phyloP scores from a whole-genome alignment of 2,888 invertebrate genomes.

The Lasioglossum morio region DNA sequence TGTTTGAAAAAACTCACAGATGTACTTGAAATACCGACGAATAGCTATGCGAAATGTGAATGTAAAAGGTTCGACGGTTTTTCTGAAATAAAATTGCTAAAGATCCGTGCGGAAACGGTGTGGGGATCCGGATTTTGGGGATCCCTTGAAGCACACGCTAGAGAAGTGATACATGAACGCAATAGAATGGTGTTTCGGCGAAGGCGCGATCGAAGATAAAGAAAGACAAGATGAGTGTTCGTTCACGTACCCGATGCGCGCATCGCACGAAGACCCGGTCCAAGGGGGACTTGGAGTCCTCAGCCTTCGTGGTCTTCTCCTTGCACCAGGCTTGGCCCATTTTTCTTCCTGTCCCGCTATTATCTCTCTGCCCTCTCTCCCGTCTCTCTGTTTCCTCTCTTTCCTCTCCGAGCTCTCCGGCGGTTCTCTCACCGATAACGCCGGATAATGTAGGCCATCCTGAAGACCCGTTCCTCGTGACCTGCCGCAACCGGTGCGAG shows the following conservation, averaged over 20 bases:
- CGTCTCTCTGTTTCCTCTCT: conserved; percentile 35
- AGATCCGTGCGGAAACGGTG: neutral
- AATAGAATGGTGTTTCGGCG: neutral
- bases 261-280: conserved; percentile 83
- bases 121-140: neutral
- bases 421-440: conserved; percentile 71
- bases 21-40: neutral
- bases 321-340: conserved; percentile 85
- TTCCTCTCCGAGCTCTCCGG: conserved; percentile 27
- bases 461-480: conserved; percentile 77
- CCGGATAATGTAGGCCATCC: conserved; percentile 76
- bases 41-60: neutral
- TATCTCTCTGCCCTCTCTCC: conserved; percentile 45
- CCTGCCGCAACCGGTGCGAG: conserved; percentile 75
- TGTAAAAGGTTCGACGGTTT: neutral
- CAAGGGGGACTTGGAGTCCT: conserved; percentile 84
- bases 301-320: conserved; percentile 81
- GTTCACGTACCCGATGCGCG: conserved; percentile 81
- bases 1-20: neutral
- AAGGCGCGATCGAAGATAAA: neutral
- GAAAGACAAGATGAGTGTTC: conserved; percentile 11
- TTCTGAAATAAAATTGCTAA: neutral
- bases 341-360: conserved; percentile 61
- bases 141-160: neutral
- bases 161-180: neutral